These are phyloP conservation scores for Gonioctena quinquepunctata DNA, from an alignment of 1,140 invertebrate species.

Conservation along the genomic window DNA sequence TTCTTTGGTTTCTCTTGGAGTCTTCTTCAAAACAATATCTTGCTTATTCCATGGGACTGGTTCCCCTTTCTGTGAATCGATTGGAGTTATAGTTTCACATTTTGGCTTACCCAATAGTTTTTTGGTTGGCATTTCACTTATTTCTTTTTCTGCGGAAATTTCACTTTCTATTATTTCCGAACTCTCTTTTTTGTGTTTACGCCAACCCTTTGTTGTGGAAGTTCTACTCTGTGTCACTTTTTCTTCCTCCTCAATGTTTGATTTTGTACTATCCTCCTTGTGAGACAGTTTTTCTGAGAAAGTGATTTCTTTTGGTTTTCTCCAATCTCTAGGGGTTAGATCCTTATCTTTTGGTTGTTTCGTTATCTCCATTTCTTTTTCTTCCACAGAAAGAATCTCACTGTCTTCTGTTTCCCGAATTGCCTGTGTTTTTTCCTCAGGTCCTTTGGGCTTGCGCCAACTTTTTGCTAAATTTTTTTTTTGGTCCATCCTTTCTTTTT, in stretches of 20 bases:
- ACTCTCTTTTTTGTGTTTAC: constrained; percentile 2
- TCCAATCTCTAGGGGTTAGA: constrained; percentile 10
- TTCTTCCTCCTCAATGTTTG: constrained; percentile 29
- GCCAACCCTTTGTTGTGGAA: background rate
- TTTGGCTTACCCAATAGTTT: background rate
- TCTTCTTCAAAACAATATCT: constrained; percentile 52
- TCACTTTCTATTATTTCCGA: background rate
- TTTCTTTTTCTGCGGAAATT: background rate
- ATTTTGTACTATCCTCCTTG: background rate
- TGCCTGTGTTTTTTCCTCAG: constrained; percentile 15
- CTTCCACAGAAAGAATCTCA: constrained; percentile 34
- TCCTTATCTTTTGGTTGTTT: constrained; percentile 3
- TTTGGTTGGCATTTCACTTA: background rate
- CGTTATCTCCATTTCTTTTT: constrained; percentile 29
- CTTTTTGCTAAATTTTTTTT: background rate
- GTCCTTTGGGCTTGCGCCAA: constrained; percentile 19
- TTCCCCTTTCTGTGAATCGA: constrained; percentile 20
- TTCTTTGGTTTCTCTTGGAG: constrained; percentile 49
- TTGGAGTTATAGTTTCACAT: background rate
- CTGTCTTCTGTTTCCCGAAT: constrained; percentile 38
- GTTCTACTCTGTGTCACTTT: background rate
- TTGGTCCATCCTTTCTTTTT: constrained; percentile 20
- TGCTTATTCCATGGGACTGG: constrained; percentile 56
- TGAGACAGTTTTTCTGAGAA: background rate
- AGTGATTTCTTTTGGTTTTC: constrained; percentile 16